Percentiles rank a stretch among this genome's conserved stretches.
phyloP scores from a whole-genome alignment of 2,888 invertebrate genomes.

The Megaustenia siamemsis region DNA sequence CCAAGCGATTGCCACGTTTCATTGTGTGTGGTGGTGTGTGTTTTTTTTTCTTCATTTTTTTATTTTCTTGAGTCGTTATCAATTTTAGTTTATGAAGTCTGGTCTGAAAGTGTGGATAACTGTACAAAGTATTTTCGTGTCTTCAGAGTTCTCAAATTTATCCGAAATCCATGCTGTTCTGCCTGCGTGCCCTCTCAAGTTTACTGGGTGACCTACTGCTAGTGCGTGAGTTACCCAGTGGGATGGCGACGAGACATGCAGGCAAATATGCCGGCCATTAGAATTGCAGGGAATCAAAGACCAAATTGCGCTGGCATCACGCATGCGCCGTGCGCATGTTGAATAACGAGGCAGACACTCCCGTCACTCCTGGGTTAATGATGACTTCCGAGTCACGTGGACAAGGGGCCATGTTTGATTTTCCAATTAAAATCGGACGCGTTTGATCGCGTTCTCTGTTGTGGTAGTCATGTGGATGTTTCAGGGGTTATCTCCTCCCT shows the following conservation, averaged over 20 bases:
- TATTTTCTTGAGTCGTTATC: neutral
- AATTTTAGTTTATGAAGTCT: slow-evolving; percentile 10
- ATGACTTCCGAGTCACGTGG: slow-evolving; percentile 54
- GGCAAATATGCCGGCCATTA: slow-evolving; percentile 37
- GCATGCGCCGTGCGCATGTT: slow-evolving; percentile 42
- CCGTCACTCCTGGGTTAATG: slow-evolving; percentile 40
- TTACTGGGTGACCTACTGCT: slow-evolving; percentile 30
- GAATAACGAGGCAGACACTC: slow-evolving; percentile 42
- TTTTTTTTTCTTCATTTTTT: too few species aligned
- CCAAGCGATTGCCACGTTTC: neutral
- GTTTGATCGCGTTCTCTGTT: slow-evolving; percentile 32
- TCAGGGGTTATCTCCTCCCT: neutral
- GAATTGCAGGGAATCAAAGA: slow-evolving; percentile 27
- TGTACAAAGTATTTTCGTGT: slow-evolving; percentile 14
- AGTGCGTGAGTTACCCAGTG: slow-evolving; percentile 25
- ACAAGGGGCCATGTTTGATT: slow-evolving; percentile 52
- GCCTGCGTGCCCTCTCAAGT: slow-evolving; percentile 29
- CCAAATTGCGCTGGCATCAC: slow-evolving; percentile 35
- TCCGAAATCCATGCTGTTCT: slow-evolving; percentile 19
- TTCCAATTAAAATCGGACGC: slow-evolving; percentile 53
- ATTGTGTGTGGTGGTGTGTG: too few species aligned
- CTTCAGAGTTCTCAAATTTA: slow-evolving; percentile 30
- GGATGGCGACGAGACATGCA: slow-evolving; percentile 12
- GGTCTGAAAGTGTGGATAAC: slow-evolving; percentile 1
- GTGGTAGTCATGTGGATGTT: slow-evolving; percentile 20